phyloP scores from a whole-genome alignment of 2,113 vertebrate genomes.

The Centrocercus urophasianus region DNA sequence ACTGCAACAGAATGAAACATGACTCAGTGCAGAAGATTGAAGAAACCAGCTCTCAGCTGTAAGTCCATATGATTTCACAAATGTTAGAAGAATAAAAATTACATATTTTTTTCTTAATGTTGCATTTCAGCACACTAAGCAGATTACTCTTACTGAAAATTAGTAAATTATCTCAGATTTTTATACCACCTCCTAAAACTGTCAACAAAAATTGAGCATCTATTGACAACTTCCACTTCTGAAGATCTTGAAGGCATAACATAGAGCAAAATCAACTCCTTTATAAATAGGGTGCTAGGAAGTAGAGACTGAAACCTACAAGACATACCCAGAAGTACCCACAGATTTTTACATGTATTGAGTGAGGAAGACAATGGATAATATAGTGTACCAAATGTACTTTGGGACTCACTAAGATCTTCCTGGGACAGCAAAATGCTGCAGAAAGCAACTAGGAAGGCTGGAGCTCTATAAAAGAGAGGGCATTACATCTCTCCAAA shows the following conservation, averaged over 20 bases:
- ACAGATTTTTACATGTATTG: not conserved
- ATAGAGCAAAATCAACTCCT: accelerated
- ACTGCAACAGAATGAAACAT: not conserved
- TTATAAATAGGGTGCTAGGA: not conserved
- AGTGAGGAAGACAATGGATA: not conserved
- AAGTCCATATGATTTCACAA: not conserved
- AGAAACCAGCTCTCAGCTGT: not conserved
- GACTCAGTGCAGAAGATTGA: not conserved
- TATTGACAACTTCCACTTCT: not conserved
- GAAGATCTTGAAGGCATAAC: not conserved
- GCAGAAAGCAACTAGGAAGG: not conserved
- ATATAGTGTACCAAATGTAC: not conserved
- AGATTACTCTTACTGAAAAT: not conserved
- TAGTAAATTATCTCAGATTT: not conserved
- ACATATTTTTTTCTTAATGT: not conserved
- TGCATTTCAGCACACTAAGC: not conserved
- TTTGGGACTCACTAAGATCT: not conserved
- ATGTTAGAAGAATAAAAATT: not conserved
- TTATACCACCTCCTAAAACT: not conserved
- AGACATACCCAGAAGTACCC: not conserved
- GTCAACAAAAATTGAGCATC: not conserved
- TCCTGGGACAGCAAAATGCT: not conserved
- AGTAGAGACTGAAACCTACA: not conserved
- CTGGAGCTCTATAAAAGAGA: not conserved
- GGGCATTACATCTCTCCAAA: not conserved